These are phyloP conservation scores for Charanyca ferruginea DNA, from an alignment of 2,888 invertebrate genomes.

Conservation along the genomic window DNA sequence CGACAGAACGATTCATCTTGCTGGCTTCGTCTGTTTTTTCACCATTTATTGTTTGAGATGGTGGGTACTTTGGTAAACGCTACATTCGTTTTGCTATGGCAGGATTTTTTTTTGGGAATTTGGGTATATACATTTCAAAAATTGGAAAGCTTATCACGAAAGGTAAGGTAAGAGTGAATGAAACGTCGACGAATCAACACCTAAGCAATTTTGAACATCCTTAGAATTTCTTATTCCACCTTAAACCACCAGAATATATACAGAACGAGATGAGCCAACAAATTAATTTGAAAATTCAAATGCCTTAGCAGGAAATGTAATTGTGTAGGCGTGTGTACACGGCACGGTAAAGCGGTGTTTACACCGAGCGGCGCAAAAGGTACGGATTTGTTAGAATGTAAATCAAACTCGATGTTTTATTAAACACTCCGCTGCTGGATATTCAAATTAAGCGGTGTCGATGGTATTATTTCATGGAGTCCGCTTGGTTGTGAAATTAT, in stretches of 20 bases:
- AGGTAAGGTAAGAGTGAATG: too few species aligned
- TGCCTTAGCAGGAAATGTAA: conserved; percentile 70
- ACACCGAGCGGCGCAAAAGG: conserved; percentile 87
- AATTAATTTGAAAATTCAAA: conserved; percentile 77
- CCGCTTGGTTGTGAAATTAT: conserved; percentile 39
- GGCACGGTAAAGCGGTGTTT: conserved; percentile 83
- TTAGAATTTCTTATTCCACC: conserved; percentile 28
- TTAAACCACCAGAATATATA: conserved; percentile 41
- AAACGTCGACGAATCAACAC: too few species aligned
- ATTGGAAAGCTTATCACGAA: too few species aligned
- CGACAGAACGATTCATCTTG: conserved; percentile 48
- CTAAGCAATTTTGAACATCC: not conserved
- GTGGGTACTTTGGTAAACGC: conserved; percentile 22
- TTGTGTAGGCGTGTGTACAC: conserved; percentile 71
- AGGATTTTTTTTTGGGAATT: too few species aligned
- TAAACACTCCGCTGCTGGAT: conserved; percentile 88
- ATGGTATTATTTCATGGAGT: conserved; percentile 72
- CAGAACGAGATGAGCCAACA: conserved; percentile 65
- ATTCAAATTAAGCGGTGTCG: conserved; percentile 89
- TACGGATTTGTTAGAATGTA: conserved; percentile 88
- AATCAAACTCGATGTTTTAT: conserved; percentile 91
- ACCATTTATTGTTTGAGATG: conserved; percentile 60
- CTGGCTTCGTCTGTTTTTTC: conserved; percentile 43
- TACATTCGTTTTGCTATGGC: not conserved
- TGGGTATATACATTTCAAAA: too few species aligned